Conservation (phyloP, 2,113 vertebrate species). For the Rhadina sibilatrix region DNA sequence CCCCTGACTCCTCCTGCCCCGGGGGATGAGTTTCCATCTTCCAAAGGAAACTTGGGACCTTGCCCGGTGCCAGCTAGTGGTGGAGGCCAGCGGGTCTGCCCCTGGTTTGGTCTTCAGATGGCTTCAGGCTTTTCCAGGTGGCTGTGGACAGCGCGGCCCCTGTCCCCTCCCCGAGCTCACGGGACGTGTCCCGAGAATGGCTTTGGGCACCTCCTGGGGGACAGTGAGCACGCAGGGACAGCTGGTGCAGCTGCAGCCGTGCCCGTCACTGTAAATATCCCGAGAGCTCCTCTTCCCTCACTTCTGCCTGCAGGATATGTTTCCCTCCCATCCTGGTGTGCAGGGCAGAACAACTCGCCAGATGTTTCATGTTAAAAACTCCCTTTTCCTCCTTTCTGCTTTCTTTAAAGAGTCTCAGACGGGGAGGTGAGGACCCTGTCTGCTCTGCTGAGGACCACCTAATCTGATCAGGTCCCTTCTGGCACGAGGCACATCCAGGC, state of each 20-base stretch:
- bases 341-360: background rate
- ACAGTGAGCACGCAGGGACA: background rate
- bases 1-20: background rate
- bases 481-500: background rate
- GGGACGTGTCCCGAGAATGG: accelerated
- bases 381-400: constrained; percentile 21
- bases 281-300: background rate
- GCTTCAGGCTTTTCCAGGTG: background rate
- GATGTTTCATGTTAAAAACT: constrained; percentile 40
- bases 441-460: constrained; percentile 51
- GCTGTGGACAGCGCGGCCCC: background rate
- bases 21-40: background rate
- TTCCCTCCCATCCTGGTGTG: background rate
- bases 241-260: background rate
- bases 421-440: constrained; percentile 51
- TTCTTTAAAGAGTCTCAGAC: constrained; percentile 28
- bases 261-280: background rate
- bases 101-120: background rate
- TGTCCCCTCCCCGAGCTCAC: accelerated
- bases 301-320: background rate
- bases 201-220: background rate
- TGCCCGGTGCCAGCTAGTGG: accelerated
- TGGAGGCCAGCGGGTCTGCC: background rate
- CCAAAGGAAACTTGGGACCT: background rate
- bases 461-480: constrained; percentile 31